Conservation (phyloP, 2,888 invertebrate genomes). For the Penaeus monodon region DNA sequence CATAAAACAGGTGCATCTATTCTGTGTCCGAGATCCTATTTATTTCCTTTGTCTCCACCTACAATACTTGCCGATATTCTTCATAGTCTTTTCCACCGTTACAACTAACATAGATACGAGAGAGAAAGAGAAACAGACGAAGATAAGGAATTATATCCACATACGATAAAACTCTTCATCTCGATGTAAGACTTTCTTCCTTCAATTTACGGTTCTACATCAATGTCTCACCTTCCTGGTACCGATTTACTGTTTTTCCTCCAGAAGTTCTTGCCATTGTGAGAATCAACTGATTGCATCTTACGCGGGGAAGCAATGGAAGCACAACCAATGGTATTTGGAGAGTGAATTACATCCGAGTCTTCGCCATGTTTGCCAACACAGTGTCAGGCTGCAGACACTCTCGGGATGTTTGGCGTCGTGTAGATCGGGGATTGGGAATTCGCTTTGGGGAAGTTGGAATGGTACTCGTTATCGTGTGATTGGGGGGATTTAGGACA, state of each 20-base stretch:
- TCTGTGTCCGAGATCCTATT: too few species aligned
- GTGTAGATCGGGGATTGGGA: not conserved
- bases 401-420: not conserved
- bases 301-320: constrained; percentile 24
- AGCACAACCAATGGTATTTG: constrained; percentile 1
- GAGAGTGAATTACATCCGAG: not conserved
- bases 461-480: not conserved
- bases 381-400: constrained; percentile 15
- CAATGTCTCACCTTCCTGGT: constrained; percentile 63
- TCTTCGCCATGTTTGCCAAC: constrained; percentile 54
- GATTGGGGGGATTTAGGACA: too few species aligned
- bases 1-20: too few species aligned
- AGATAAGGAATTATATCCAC: too few species aligned
- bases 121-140: too few species aligned
- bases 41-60: too few species aligned
- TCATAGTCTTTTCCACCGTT: too few species aligned
- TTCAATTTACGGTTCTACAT: too few species aligned
- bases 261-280: constrained; percentile 65
- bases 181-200: too few species aligned
- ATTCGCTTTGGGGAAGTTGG: not conserved
- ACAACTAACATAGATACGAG: too few species aligned
- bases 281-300: constrained; percentile 64
- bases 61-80: too few species aligned
- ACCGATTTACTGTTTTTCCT: constrained; percentile 63
- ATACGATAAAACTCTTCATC: too few species aligned